A percentile compares a stretch with the other conserved stretches of the same genome.
phyloP scores from a whole-genome alignment of 1,140 invertebrate species.

The Oedothorax gibbosus region DNA sequence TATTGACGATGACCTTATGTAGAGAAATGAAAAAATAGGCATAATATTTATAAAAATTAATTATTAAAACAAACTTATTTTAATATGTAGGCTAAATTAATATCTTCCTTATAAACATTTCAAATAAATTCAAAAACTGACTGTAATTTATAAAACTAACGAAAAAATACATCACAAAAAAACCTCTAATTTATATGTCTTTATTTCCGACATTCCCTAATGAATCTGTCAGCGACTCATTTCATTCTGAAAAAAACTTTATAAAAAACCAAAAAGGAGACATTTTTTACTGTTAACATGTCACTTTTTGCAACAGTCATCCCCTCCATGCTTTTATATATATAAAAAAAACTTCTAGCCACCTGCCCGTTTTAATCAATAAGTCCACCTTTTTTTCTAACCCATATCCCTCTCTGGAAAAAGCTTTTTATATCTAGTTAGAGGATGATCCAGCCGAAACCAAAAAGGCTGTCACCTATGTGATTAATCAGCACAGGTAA shows the following conservation, averaged over 20 bases:
- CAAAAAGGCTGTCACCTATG: slow-evolving; percentile 12
- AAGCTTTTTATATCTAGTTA: background rate
- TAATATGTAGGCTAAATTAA: too few relatives aligned
- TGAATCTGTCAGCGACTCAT: slow-evolving; percentile 15
- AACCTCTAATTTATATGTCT: background rate
- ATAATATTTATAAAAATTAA: too few relatives aligned
- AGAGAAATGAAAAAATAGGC: too few relatives aligned
- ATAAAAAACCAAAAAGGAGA: background rate
- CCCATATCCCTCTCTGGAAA: background rate
- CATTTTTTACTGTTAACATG: slow-evolving; percentile 37
- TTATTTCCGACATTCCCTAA: background rate
- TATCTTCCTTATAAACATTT: too few relatives aligned
- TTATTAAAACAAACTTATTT: too few relatives aligned
- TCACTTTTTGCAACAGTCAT: slow-evolving; percentile 1
- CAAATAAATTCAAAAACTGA: too few relatives aligned
- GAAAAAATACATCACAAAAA: too few relatives aligned
- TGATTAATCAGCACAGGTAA: slow-evolving; percentile 5
- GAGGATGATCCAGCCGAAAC: background rate
- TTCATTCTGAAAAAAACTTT: background rate
- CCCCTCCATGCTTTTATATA: background rate
- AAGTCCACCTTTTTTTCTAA: slow-evolving; percentile 7
- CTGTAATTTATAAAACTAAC: too few relatives aligned
- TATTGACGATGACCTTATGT: too few relatives aligned
- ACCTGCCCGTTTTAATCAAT: slow-evolving; percentile 31
- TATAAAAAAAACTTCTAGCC: background rate